These are phyloP conservation scores for Tenthredo distinguenda DNA, from an alignment of 2,888 invertebrate genomes.

Conservation along the genomic window DNA sequence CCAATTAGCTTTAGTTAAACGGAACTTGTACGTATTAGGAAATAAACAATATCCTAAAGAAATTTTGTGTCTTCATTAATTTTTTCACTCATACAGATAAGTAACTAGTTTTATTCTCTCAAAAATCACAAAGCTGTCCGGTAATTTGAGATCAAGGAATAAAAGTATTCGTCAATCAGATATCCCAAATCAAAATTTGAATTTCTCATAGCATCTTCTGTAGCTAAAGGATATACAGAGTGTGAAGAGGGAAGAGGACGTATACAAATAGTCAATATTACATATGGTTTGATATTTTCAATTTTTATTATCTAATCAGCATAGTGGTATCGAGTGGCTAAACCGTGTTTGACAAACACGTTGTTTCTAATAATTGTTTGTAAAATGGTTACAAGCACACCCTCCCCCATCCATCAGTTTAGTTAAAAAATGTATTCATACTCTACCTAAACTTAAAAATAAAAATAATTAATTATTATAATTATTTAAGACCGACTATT, in stretches of 20 bases:
- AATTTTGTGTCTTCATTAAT: background rate
- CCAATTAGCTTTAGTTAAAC: constrained; percentile 1
- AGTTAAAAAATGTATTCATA: constrained; percentile 68
- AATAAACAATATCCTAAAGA: constrained; percentile 19
- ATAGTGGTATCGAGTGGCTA: constrained; percentile 60
- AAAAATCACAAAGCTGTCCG: too few relatives aligned
- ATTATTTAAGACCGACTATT: constrained; percentile 63
- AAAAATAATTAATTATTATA: constrained; percentile 63
- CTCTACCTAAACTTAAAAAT: constrained; percentile 65
- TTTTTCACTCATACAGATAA: background rate
- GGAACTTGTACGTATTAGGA: constrained; percentile 18
- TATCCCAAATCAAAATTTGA: background rate
- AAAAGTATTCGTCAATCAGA: background rate
- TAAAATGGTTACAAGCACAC: constrained; percentile 39
- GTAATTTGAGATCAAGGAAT: too few relatives aligned
- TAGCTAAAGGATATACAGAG: background rate
- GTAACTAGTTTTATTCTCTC: background rate
- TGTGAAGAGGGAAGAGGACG: background rate
- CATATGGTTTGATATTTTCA: constrained; percentile 59
- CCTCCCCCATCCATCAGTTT: constrained; percentile 57
- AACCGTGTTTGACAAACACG: constrained; percentile 52
- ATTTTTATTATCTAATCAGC: constrained; percentile 69
- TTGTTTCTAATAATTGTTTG: constrained; percentile 25
- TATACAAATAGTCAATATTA: background rate
- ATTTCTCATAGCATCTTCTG: background rate